These are phyloP conservation scores for Trematomus loennbergii DNA, from an alignment of 2,113 vertebrate genomes.

Conservation along the genomic window DNA sequence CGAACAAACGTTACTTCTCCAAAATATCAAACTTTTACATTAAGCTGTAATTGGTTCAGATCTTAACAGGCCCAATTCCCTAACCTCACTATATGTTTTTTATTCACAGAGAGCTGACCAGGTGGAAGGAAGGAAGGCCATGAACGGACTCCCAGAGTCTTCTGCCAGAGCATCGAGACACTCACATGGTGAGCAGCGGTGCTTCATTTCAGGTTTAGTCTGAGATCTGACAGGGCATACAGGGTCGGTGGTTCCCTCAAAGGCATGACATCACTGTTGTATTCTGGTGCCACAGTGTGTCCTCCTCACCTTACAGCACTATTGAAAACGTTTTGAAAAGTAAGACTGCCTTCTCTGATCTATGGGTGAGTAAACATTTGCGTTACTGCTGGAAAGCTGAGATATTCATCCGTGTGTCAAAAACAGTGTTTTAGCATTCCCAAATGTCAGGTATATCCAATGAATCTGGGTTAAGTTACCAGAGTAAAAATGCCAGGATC, in stretches of 20 bases:
- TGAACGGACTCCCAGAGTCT: conserved; percentile 44
- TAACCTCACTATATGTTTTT: conserved; percentile 14
- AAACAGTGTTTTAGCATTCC: background rate
- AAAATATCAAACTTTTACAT: background rate
- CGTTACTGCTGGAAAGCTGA: conserved; percentile 14
- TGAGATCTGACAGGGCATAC: conserved; percentile 24
- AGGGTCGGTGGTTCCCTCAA: conserved; percentile 15
- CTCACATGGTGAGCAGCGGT: conserved; percentile 59
- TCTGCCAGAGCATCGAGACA: conserved; percentile 34
- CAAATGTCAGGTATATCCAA: background rate
- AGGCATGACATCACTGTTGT: conserved; percentile 35
- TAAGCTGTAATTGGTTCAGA: background rate
- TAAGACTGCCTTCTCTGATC: background rate
- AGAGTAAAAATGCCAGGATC: conserved; percentile 38
- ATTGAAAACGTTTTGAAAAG: background rate
- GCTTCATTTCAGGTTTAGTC: conserved; percentile 30
- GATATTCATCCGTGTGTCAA: background rate
- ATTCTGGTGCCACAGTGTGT: conserved; percentile 19
- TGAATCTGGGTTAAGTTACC: conserved; percentile 34
- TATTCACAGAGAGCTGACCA: conserved; percentile 49
- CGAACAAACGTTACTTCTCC: background rate
- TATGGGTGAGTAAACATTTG: background rate
- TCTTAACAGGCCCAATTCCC: background rate
- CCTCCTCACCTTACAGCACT: background rate
- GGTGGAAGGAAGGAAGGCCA: conserved; percentile 43